Base-by-base conservation (phyloP, 2,888 invertebrate species). In the Agrochola circellaris region DNA sequence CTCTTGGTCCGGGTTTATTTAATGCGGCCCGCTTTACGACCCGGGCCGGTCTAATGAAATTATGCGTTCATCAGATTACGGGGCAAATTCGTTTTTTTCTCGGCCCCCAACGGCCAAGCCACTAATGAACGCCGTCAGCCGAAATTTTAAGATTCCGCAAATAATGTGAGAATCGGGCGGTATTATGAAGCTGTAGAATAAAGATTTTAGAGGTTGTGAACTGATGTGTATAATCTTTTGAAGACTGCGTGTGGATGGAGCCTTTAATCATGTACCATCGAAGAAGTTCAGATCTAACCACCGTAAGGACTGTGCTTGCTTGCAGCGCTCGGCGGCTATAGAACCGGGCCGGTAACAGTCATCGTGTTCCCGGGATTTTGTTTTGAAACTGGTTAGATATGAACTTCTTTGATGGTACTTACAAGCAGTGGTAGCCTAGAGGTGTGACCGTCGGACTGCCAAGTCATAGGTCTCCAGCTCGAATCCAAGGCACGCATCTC, bases 61-160 rank as follows among this genome's bases (percentile, higher is more conserved):
- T 88, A 88, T 87, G 77, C 88, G 83, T 88, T 87, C 84, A 81
- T 87, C 83, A 83, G 83, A 84, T 87, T 88, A 89, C 88, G 80
- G 82, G 60, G 73, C 61, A 77, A 85, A 85, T 80, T 84, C 67
- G 76, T 75, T 75, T 87, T 84, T 87, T 79, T 67, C 69, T 76
- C 73, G 72, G 74, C 76, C 75, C 60, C 66, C 56, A 51, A 72
- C 56, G 66, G 51, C 65, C 62, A 20, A 42, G 62, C 42, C 17
- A 26, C 73, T 85, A 89, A 85, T 87, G 83, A 82, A 86, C 74
- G 78, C 58, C 79, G 83, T 86, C 89, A 82, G 86, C 82, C 74
- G 54, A 83, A 79, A 79, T 84, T 85, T 71, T 73, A 82, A 85
- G 78, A 82, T 81, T 71, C 79, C 83, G 81, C 70, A 71, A 82